Conservation (phyloP, 2,113 vertebrate genomes). For the Leptocoma aspasia region DNA sequence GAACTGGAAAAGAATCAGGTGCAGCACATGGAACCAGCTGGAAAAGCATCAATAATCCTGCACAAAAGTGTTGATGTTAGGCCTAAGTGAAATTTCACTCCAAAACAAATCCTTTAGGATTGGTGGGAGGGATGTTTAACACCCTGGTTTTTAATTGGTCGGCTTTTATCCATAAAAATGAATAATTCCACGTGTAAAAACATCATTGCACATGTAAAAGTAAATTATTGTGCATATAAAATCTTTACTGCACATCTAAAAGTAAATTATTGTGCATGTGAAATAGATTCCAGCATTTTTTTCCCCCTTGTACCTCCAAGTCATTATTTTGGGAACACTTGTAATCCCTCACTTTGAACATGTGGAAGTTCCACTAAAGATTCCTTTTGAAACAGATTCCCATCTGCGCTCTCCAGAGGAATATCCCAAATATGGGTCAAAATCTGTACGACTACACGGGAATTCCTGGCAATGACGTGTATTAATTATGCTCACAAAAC, state of each 20-base stretch:
- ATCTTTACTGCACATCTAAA: slow-evolving; percentile 66
- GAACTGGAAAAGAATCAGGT: background rate
- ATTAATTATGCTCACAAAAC: background rate
- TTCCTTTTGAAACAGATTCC: background rate
- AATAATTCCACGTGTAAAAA: slow-evolving; percentile 31
- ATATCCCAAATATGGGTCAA: background rate
- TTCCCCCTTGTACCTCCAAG: background rate
- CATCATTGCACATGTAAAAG: slow-evolving; percentile 55
- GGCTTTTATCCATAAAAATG: slow-evolving; percentile 42
- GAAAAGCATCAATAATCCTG: background rate
- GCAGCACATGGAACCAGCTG: background rate
- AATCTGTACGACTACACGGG: rapidly evolving
- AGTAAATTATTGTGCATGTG: slow-evolving; percentile 60
- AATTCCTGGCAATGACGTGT: background rate
- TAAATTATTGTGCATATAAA: slow-evolving; percentile 68
- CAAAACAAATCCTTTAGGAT: background rate
- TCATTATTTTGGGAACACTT: slow-evolving; percentile 36
- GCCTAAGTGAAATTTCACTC: background rate
- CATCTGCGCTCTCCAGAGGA: background rate
- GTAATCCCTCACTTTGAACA: background rate
- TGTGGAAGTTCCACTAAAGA: background rate
- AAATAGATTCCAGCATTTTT: slow-evolving; percentile 18
- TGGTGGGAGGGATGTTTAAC: background rate
- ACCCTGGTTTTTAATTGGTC: background rate
- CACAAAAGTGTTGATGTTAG: background rate